These are phyloP conservation scores for Pyrocoelia pectoralis DNA, from an alignment of 2,888 invertebrate genomes.

Conservation along the genomic window DNA sequence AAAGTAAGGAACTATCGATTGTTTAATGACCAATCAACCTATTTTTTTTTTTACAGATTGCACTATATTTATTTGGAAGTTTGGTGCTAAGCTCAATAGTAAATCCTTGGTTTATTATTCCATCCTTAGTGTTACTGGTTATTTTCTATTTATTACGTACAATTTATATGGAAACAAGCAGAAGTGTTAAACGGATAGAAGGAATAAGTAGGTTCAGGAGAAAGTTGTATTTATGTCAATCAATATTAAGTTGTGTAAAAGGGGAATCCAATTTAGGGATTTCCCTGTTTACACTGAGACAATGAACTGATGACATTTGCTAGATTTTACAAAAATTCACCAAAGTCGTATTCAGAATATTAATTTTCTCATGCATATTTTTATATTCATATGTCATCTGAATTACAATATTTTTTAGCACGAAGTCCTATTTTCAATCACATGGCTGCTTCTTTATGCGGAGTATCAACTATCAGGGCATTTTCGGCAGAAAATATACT, in stretches of 20 bases:
- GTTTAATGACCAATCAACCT: background rate
- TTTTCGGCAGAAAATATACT: slow-evolving; percentile 70
- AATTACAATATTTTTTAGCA: slow-evolving; percentile 61
- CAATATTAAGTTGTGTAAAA: too few species aligned
- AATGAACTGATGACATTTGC: too few species aligned
- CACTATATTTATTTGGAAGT: slow-evolving; percentile 70
- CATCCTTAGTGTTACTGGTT: slow-evolving; percentile 68
- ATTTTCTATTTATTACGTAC: slow-evolving; percentile 62
- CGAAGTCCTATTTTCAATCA: slow-evolving; percentile 79
- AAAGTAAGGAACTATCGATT: slow-evolving; percentile 46
- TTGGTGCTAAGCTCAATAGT: slow-evolving; percentile 74
- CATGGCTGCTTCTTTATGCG: slow-evolving; percentile 75
- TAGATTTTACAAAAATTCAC: too few species aligned
- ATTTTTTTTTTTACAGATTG: slow-evolving; percentile 44
- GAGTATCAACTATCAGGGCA: slow-evolving; percentile 75
- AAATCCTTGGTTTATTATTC: slow-evolving; percentile 71
- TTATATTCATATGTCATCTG: too few species aligned
- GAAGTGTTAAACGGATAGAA: slow-evolving; percentile 75
- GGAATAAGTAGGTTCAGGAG: slow-evolving; percentile 69
- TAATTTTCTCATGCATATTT: too few species aligned
- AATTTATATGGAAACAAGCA: slow-evolving; percentile 52
- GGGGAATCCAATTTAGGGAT: too few species aligned
- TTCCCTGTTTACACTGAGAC: too few species aligned
- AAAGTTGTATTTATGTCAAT: background rate
- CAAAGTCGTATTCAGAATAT: too few species aligned